Base-by-base conservation (phyloP, 2,888 invertebrate species). In the Drosophila anceps region DNA sequence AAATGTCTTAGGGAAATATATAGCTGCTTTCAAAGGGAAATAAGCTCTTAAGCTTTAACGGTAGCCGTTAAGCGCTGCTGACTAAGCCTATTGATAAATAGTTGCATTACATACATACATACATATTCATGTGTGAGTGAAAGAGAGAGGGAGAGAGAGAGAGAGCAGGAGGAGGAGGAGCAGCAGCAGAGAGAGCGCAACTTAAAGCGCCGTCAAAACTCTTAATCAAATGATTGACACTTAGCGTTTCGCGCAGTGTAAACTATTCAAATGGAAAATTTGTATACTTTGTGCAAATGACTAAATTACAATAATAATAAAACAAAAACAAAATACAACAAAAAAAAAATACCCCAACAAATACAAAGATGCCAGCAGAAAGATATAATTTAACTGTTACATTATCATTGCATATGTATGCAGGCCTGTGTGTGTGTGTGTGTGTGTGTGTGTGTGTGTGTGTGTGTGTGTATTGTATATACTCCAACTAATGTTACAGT, bases 241-340 rank as follows among this genome's bases (percentile, higher is more conserved):
- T 69, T 54, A 15, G 10, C 2, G 41, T 55, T 62, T 70, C 44
- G 41, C 31, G 15, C 63, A 79, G 76, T 82, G 65, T 72, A 65
- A 18, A 46, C 72, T 71, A 78, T 73, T 79, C 73, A 69, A 76
- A 72, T 63, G 80, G 82, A 87, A 87, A 72, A 75, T 85, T 83
- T 85, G 57, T 74, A 53, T 57, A 69, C 29, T 68, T 70, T 72
- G 67, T 76, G 64, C 50, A 78, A 86, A 69, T 77, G 74, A 75
- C 63, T 72, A 67, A 82, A 82, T 89, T 82, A 73, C 54, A 82
- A 75, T 71, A 54, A 59, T 60, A 54, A 55, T 35, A 75, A 39
- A 41, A 66, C n/a, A 8, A 33, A 18, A 50, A 8, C 18, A 54
- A 35, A n/a, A n/a, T n/a, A n/a, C 29, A 48, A 20, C 9, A 27